Percentiles rank a stretch among this genome's conserved stretches.
These are phyloP conservation scores for Neopipo cinnamomea DNA, from an alignment of 2,113 vertebrate species.

Conservation along the genomic window DNA sequence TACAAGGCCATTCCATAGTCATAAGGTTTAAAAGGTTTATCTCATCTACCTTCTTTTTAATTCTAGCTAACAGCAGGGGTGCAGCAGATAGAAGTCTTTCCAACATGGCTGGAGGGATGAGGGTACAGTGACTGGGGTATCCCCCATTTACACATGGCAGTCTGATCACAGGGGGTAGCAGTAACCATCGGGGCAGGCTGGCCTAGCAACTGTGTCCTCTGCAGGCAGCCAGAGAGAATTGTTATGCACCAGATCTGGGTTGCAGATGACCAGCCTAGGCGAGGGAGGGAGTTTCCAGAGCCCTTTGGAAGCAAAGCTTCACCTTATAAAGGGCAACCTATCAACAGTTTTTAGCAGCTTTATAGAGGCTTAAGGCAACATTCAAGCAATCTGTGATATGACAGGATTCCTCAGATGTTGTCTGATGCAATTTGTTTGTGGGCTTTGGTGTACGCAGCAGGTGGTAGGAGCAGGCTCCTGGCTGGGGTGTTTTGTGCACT, in stretches of 20 bases:
- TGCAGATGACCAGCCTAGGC: neutral
- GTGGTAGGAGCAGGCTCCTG: neutral
- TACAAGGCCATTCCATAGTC: neutral
- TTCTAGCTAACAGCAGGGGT: neutral
- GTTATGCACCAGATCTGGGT: neutral
- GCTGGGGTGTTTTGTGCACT: neutral
- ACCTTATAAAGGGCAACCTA: neutral
- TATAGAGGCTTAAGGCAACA: neutral
- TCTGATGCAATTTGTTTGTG: neutral
- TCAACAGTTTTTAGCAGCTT: neutral
- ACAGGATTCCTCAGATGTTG: neutral
- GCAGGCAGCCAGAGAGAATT: neutral
- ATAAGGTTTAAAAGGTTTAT: neutral
- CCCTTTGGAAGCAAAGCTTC: neutral
- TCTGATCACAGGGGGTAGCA: neutral
- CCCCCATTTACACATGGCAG: rapidly evolving
- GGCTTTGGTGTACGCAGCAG: neutral
- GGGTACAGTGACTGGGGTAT: neutral
- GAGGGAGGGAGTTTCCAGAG: neutral
- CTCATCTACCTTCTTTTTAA: neutral
- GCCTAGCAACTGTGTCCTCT: neutral
- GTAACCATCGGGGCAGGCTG: neutral
- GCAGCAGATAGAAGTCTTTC: neutral
- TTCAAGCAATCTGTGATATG: neutral
- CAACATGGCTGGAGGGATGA: neutral